phyloP scores from a whole-genome alignment of 2,888 invertebrate species.

The Amaurobius ferox region DNA sequence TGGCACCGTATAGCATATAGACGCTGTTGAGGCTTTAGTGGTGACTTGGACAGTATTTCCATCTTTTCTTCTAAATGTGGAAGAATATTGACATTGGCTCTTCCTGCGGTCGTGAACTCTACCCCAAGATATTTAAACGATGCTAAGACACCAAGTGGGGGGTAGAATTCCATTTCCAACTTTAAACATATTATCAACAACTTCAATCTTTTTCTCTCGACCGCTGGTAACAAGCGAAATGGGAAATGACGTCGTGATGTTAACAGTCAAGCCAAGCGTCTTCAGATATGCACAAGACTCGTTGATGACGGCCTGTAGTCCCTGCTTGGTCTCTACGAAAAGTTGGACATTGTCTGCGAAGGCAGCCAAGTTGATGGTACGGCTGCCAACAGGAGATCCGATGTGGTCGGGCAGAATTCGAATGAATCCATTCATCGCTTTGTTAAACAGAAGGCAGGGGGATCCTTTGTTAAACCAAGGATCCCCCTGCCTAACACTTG shows the following conservation, averaged over 20 bases:
- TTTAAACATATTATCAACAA: not conserved
- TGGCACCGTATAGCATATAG: conserved; percentile 7
- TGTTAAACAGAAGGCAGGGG: not conserved
- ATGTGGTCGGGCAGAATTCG: not conserved
- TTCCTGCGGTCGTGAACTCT: not conserved
- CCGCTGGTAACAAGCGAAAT: not conserved
- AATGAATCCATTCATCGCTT: not conserved
- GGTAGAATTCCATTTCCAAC: not conserved
- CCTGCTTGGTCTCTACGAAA: conserved; percentile 1
- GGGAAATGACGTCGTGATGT: not conserved
- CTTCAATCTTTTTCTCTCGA: not conserved
- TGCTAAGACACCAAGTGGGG: not conserved
- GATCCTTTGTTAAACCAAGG: no score
- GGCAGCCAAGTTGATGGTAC: not conserved
- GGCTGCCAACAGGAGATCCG: not conserved
- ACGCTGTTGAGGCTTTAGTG: not conserved
- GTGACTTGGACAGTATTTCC: conserved; percentile 1
- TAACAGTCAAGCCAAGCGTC: not conserved
- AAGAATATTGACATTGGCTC: not conserved
- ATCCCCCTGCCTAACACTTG: not conserved
- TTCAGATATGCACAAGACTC: not conserved
- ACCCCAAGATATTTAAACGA: not conserved
- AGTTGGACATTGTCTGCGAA: not conserved
- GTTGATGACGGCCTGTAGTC: not conserved
- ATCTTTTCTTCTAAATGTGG: not conserved